Percentiles rank a stretch among this genome's conserved stretches.
phyloP scores from a whole-genome alignment of 35 echinoderm and acorn worm species.

The Ophiothrix spiculata region DNA sequence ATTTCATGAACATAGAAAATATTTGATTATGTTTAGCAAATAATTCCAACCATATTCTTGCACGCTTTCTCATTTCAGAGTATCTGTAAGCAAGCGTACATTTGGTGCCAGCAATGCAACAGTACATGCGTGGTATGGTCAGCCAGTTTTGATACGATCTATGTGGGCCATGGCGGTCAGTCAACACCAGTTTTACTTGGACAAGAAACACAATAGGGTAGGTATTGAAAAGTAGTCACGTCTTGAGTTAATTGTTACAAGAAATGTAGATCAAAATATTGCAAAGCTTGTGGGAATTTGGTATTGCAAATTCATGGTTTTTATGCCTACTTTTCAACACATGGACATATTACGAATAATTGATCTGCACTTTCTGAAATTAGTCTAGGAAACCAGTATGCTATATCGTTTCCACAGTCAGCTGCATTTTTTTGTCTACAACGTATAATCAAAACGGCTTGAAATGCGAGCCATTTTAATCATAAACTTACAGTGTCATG shows the following conservation, averaged over 20 bases:
- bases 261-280: background rate
- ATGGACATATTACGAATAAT: too few relatives aligned
- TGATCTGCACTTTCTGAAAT: too few relatives aligned
- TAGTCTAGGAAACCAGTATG: too few relatives aligned
- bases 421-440: too few relatives aligned
- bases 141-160: constrained; percentile 75
- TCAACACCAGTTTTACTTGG: constrained; percentile 98
- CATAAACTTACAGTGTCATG: too few relatives aligned
- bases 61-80: constrained; percentile 71
- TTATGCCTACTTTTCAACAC: too few relatives aligned
- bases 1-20: too few relatives aligned
- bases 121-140: constrained; percentile 96
- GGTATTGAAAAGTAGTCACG: background rate
- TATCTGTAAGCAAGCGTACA: constrained; percentile 84
- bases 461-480: too few relatives aligned
- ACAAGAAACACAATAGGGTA: constrained; percentile 98
- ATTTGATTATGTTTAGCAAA: too few relatives aligned
- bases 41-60: too few relatives aligned
- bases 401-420: too few relatives aligned
- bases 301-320: background rate
- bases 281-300: background rate
- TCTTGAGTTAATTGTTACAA: background rate
- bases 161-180: constrained; percentile 99
- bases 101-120: constrained; percentile 80
- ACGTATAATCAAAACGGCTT: too few relatives aligned